Conservation (phyloP, 92 coral and sea anemone genomes). For the Phenganax subtilis region DNA sequence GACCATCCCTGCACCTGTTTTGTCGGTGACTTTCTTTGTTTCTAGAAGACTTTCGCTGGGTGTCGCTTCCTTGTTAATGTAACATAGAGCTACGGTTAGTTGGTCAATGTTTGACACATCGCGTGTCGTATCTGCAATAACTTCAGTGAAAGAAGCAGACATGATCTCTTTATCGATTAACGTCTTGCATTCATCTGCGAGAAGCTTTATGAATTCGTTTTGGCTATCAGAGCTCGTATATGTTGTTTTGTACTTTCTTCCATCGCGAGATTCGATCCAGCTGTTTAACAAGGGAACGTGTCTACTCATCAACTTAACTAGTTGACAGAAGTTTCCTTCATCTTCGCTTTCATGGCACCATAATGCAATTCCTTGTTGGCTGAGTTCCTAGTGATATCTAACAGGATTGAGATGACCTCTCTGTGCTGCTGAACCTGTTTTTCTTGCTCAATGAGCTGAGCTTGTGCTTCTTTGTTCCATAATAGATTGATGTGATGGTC, state of each 20-base stretch:
- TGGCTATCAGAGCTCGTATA: neutral
- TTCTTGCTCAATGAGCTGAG: neutral
- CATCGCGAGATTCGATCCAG: neutral
- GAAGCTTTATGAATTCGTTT: conserved; percentile 6
- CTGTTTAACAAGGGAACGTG: neutral
- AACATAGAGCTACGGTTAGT: conserved; percentile 1
- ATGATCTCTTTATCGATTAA: neutral
- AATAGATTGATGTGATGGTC: neutral
- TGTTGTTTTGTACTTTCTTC: neutral
- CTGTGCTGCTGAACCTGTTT: neutral
- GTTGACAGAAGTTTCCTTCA: neutral
- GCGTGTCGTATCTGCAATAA: conserved; percentile 4
- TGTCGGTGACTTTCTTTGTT: neutral
- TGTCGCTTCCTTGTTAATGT: neutral
- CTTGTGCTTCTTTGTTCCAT: neutral
- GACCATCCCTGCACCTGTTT: conserved; percentile 5
- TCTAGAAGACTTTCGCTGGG: neutral
- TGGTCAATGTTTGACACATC: conserved; percentile 5
- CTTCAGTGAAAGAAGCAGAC: neutral
- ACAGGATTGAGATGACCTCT: neutral
- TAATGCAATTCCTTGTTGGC: neutral
- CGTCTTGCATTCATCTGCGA: neutral
- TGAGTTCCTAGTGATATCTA: neutral
- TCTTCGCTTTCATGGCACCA: neutral
- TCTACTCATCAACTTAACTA: neutral